Evolutionary conservation across 2,797 vertebrate species (phyloP), one percentile per base, ranked within the genome.

Genomic region (Echiichthys vipera): DNA sequence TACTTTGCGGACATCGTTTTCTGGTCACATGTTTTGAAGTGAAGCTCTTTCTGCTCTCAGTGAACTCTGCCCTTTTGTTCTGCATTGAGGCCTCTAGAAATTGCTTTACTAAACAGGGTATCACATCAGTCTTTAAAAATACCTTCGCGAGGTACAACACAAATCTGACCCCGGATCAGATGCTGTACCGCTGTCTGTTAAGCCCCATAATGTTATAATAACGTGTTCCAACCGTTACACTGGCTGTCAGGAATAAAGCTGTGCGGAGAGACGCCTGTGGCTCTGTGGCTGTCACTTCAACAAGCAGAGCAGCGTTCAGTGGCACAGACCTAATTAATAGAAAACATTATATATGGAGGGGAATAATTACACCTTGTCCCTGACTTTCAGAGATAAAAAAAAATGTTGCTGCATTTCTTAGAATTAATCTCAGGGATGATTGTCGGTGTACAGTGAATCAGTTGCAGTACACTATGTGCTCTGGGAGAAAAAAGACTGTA

Each of bases 41-140:
- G 77, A 62, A 72, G 62, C 77, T 66, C 77, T 86, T 68, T 77
- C 66, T 64, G 78, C 71, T 83, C 85, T 32, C 34, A 0, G 57
- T 88, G 85, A 92, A 86, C 85, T 88, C 68, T 89, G 84, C 61
- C 73, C 85, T 85, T 89, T 87, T 87, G 87, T 85, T 88, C 81
- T 65, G 81, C 86, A 82, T 80, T 1, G 12, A 79, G 85, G 83
- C 87, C 77, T 70, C 50, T 37, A 62, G 71, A 90, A 91, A 91
- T 88, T 77, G 77, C 83, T 87, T 81, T 54, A 80, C 74, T 78
- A 83, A 86, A 87, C 80, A 76, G 68, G 57, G 71, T 67, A 88
- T 84, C 81, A 68, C 78, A 72, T 71, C 69, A 17, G 70, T 57
- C 70, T 85, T 88, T 80, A 85, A 81, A 87, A 87, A 86, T 78